phyloP scores from a whole-genome alignment of 2,797 vertebrate genomes.

The Sebastes hopkinsi region DNA sequence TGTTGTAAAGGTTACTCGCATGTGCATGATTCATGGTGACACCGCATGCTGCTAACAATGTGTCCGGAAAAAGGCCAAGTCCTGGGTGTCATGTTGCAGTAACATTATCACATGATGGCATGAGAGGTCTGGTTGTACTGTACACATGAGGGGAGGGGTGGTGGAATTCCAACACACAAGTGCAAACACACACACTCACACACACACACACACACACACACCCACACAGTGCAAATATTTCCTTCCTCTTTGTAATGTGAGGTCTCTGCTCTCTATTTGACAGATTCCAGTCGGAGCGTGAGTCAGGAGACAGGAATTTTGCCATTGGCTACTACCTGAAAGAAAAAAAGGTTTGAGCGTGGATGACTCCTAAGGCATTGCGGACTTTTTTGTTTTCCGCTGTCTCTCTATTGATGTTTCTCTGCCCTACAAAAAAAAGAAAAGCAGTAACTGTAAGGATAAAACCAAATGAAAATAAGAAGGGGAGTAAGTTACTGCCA shows the following conservation, averaged over 20 bases:
- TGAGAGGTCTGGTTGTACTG: slow-evolving; percentile 13
- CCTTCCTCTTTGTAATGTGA: slow-evolving; percentile 32
- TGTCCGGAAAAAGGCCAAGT: background rate
- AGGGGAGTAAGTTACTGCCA: background rate
- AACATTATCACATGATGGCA: slow-evolving; percentile 9
- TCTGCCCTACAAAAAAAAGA: background rate
- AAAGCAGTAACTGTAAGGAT: background rate
- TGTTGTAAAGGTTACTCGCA: background rate
- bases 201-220: background rate
- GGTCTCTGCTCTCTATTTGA: slow-evolving; percentile 42
- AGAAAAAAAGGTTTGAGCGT: slow-evolving; percentile 92
- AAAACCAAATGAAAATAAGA: background rate
- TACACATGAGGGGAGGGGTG: slow-evolving; percentile 8
- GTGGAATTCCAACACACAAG: slow-evolving; percentile 21
- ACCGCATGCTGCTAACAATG: background rate
- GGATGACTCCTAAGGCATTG: background rate
- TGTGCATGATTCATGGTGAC: slow-evolving; percentile 13
- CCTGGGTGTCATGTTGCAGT: slow-evolving; percentile 22
- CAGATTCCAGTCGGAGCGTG: slow-evolving; percentile 97
- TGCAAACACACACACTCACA: background rate
- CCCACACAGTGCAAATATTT: slow-evolving; percentile 1
- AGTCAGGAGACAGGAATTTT: slow-evolving; percentile 97
- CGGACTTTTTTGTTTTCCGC: background rate
- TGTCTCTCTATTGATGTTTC: background rate
- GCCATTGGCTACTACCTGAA: slow-evolving; percentile 99